Evolutionary conservation across 35 echinoderm and acorn worm genomes (phyloP).

Genomic region (Eucidaris tribuloides): DNA sequence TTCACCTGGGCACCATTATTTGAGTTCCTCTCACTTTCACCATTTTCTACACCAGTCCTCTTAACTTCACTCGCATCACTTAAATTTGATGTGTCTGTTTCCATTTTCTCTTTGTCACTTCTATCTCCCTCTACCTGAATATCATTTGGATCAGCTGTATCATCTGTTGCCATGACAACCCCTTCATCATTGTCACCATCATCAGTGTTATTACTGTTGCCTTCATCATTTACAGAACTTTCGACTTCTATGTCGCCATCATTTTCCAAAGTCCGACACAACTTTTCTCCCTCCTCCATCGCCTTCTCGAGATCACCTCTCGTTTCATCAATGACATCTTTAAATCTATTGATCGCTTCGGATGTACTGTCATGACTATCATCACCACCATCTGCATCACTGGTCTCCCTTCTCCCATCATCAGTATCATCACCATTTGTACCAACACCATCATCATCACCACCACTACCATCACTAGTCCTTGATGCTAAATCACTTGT

Average conservation of each 20-base stretch:
- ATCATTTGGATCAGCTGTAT: no score
- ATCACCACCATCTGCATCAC: conserved; percentile 3
- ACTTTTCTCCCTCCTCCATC: conserved; percentile 41
- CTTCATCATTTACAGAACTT: no score
- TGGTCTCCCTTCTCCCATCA: neutral
- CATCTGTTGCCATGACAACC: neutral
- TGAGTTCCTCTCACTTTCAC: no score
- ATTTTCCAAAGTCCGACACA: conserved; percentile 16
- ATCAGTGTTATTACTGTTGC: neutral
- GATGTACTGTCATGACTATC: neutral
- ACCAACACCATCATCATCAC: neutral
- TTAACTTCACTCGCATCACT: no score
- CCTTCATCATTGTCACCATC: neutral
- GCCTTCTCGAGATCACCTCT: conserved; percentile 59
- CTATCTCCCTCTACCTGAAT: no score
- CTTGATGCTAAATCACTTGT: neutral
- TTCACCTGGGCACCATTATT: no score
- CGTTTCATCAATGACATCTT: conserved; percentile 26
- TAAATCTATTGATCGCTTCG: conserved; percentile 20
- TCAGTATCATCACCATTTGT: neutral
- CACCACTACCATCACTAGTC: neutral
- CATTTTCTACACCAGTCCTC: no score
- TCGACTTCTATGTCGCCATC: no score
- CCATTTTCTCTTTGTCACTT: no score
- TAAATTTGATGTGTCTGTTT: no score